These are phyloP conservation scores for Philaenus spumarius DNA, from an alignment of 1,140 invertebrate species.

Conservation along the genomic window DNA sequence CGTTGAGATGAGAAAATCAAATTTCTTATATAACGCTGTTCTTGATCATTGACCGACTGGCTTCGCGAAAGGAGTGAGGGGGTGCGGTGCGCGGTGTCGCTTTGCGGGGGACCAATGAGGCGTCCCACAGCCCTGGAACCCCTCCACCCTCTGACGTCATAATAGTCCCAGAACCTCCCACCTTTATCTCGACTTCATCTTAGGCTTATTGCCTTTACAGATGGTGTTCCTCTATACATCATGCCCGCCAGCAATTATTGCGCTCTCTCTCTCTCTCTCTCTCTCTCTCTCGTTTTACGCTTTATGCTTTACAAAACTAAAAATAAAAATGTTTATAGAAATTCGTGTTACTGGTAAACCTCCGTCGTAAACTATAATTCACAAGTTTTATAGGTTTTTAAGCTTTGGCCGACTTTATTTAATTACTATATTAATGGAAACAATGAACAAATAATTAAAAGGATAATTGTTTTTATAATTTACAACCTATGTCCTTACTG, in stretches of 20 bases:
- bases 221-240: constrained; percentile 18
- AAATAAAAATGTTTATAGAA: too few species aligned
- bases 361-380: too few species aligned
- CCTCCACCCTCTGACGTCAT: constrained; percentile 17
- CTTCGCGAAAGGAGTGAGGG: constrained; percentile 15
- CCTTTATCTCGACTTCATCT: constrained; percentile 19
- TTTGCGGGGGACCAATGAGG: constrained; percentile 33
- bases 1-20: not conserved
- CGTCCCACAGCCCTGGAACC: constrained; percentile 22
- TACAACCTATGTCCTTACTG: too few species aligned
- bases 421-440: too few species aligned
- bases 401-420: too few species aligned
- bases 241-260: not conserved
- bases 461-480: too few species aligned
- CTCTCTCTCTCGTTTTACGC: too few species aligned
- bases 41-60: not conserved
- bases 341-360: too few species aligned
- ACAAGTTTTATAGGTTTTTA: too few species aligned
- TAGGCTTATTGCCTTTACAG: constrained; percentile 20
- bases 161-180: constrained; percentile 7
- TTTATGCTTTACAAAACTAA: too few species aligned
- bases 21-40: not conserved
- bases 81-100: constrained; percentile 23
- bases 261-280: too few species aligned
- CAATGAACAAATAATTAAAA: too few species aligned